Conservation (phyloP, 2,797 vertebrate species). For the Hafferia zeledoni region DNA sequence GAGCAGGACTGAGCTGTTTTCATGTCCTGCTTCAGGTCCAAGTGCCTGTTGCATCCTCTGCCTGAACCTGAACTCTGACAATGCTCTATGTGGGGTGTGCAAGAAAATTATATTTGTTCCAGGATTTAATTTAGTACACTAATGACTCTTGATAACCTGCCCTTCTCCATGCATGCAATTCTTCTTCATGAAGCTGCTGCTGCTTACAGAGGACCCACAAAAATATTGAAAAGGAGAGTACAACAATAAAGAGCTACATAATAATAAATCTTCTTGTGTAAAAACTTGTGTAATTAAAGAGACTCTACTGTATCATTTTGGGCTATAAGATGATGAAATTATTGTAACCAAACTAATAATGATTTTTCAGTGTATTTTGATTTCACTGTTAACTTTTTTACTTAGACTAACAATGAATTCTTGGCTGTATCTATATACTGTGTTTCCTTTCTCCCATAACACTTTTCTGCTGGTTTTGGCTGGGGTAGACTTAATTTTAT, state of each 20-base stretch:
- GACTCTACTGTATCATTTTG: not conserved
- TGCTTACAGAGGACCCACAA: not conserved
- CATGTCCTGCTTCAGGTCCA: not conserved
- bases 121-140: not conserved
- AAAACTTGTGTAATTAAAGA: not conserved
- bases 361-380: not conserved
- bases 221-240: not conserved
- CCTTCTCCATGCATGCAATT: not conserved
- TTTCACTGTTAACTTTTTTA: not conserved
- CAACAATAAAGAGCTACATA: not conserved
- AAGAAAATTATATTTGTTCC: not conserved
- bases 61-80: not conserved
- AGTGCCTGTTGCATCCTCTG: not conserved
- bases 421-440: not conserved
- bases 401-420: not conserved
- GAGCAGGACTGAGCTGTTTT: not conserved
- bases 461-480: not conserved
- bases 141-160: not conserved
- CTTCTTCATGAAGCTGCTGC: not conserved
- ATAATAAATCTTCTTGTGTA: not conserved
- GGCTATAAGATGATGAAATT: not conserved
- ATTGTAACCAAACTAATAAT: not conserved
- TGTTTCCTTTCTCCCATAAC: not conserved
- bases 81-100: not conserved
- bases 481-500: not conserved